phyloP scores from a whole-genome alignment of 2,888 invertebrate genomes.

The Brachyopa scutellaris region DNA sequence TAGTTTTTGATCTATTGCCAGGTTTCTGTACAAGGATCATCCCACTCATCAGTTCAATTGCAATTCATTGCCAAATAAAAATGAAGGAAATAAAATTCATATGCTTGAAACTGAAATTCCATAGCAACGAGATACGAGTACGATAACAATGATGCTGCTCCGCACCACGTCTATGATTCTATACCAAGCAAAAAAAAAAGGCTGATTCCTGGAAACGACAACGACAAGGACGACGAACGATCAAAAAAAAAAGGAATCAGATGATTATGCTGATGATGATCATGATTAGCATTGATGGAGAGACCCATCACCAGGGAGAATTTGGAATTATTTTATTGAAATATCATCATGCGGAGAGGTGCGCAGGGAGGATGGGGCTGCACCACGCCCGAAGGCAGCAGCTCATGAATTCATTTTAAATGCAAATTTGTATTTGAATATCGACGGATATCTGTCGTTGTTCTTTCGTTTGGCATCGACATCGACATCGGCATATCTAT shows the following conservation, averaged over 20 bases:
- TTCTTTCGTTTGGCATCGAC: slow-evolving; percentile 2
- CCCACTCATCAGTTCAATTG: slow-evolving; percentile 45
- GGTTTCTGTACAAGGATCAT: slow-evolving; percentile 5
- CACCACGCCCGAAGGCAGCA: too few relatives aligned
- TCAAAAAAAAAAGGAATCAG: slow-evolving; percentile 10
- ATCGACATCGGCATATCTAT: background rate
- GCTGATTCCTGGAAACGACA: slow-evolving; percentile 6
- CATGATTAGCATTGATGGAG: slow-evolving; percentile 61
- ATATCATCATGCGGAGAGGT: slow-evolving; percentile 35
- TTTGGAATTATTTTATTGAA: slow-evolving; percentile 67
- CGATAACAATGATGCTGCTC: background rate
- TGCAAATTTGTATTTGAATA: slow-evolving; percentile 68
- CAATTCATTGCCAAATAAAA: slow-evolving; percentile 59
- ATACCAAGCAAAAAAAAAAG: background rate
- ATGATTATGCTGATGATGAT: slow-evolving; percentile 67
- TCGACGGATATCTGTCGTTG: slow-evolving; percentile 32
- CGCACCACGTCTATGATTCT: background rate
- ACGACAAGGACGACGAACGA: background rate
- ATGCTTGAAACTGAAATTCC: slow-evolving; percentile 7
- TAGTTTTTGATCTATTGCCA: slow-evolving; percentile 34
- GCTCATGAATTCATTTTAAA: slow-evolving; percentile 65
- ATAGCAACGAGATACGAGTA: background rate
- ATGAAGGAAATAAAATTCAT: slow-evolving; percentile 61
- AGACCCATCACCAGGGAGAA: slow-evolving; percentile 18
- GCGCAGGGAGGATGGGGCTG: background rate